Percentiles rank a stretch among this genome's conserved stretches.
phyloP scores from a whole-genome alignment of 2,797 vertebrate species.

The Perodicticus potto region DNA sequence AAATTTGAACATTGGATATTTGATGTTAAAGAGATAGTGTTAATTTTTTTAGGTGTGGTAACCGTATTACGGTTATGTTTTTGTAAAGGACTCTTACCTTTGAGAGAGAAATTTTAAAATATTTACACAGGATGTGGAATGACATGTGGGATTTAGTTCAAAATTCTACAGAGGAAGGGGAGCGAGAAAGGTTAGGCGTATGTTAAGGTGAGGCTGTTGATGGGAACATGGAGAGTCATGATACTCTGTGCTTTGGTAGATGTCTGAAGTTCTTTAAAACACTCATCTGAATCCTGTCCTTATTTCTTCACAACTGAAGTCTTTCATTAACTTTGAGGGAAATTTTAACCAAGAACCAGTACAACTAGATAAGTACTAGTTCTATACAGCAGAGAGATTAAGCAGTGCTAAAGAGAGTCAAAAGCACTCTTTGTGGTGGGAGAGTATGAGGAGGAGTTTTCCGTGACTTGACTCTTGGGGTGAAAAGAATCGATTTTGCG shows the following conservation, averaged over 20 bases:
- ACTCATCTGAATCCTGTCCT: neutral
- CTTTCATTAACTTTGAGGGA: constrained; percentile 44
- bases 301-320: constrained; percentile 32
- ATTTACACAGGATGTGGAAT: neutral
- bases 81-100: constrained; percentile 37
- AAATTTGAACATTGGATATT: constrained; percentile 21
- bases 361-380: neutral
- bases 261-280: constrained; percentile 45
- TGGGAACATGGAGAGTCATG: neutral
- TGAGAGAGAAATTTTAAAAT: constrained; percentile 30
- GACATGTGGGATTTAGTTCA: constrained; percentile 28
- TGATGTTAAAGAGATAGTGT: constrained; percentile 37
- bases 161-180: neutral
- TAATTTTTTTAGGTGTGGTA: neutral
- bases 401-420: neutral
- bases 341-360: neutral
- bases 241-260: neutral
- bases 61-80: neutral
- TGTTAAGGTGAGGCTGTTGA: neutral
- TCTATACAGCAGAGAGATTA: neutral
- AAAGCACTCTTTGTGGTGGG: neutral
- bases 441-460: neutral
- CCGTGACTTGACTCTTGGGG: neutral
- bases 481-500: neutral
- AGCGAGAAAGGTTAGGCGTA: neutral